Conservation (phyloP, 2,888 invertebrate species). For the Acronicta leporina region DNA sequence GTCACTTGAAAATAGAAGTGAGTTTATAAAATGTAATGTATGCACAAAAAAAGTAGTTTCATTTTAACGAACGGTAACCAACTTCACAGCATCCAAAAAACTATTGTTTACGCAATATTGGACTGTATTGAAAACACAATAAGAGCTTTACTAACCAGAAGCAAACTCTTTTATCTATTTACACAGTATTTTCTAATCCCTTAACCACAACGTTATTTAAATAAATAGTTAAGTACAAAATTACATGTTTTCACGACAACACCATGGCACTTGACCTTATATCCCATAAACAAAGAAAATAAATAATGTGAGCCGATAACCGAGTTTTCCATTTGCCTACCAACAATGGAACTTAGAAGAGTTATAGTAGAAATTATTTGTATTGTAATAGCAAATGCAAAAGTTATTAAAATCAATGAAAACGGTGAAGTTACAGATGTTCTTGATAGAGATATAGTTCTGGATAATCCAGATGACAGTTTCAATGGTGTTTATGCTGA, state of each 20-base stretch:
- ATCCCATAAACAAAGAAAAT: conserved; percentile 80
- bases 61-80: conserved; percentile 3
- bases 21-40: too few relatives aligned
- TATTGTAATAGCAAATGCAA: conserved; percentile 55
- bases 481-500: conserved; percentile 87
- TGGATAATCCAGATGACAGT: conserved; percentile 69
- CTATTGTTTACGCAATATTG: background rate
- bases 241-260: conserved; percentile 74
- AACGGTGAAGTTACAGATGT: conserved; percentile 33
- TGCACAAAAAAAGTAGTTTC: conserved; percentile 9
- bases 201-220: conserved; percentile 59
- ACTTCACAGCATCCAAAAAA: too few relatives aligned
- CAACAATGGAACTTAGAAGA: conserved; percentile 68
- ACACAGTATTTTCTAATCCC: conserved; percentile 42
- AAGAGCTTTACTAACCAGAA: background rate
- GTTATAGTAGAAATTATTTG: conserved; percentile 55
- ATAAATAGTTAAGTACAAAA: conserved; percentile 60
- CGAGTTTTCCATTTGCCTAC: conserved; percentile 72
- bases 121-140: background rate
- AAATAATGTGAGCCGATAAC: conserved; percentile 71
- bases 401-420: conserved; percentile 48
- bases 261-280: conserved; percentile 74
- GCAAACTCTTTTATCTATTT: background rate
- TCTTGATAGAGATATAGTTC: conserved; percentile 30
- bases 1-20: too few relatives aligned